Conservation (phyloP, 2,113 vertebrate species). For the Lucifuga dentata region DNA sequence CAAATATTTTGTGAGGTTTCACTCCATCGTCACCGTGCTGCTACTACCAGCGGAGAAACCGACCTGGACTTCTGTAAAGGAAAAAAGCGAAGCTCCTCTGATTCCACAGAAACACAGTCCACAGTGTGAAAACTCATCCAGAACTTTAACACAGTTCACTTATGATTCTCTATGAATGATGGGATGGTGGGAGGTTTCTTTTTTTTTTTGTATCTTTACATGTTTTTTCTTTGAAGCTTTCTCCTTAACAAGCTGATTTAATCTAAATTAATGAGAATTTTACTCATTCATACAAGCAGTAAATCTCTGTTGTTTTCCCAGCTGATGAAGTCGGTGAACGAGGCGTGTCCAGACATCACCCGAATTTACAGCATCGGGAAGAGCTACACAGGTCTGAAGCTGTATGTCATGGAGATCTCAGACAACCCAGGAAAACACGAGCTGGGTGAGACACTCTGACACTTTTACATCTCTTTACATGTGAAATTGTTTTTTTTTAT, state of each 20-base stretch:
- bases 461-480: too few species aligned
- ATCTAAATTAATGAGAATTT: too few species aligned
- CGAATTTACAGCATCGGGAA: slow-evolving; percentile 95
- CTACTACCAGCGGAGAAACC: slow-evolving; percentile 31
- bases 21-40: slow-evolving; percentile 29
- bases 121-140: too few species aligned
- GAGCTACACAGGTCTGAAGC: slow-evolving; percentile 91
- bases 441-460: slow-evolving; percentile 81
- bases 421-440: slow-evolving; percentile 95
- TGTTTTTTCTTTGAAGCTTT: background rate
- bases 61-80: too few species aligned
- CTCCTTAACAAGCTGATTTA: too few species aligned
- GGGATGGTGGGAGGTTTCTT: too few species aligned
- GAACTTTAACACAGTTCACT: background rate
- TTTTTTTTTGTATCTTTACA: background rate
- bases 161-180: background rate
- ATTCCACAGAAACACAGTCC: background rate
- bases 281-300: too few species aligned
- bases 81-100: too few species aligned
- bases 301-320: slow-evolving; percentile 49
- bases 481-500: too few species aligned
- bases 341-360: slow-evolving; percentile 92
- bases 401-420: slow-evolving; percentile 95
- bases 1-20: slow-evolving; percentile 55
- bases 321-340: slow-evolving; percentile 93